Base-by-base conservation (phyloP, 2,888 invertebrate species). In the Eulithis testata region DNA sequence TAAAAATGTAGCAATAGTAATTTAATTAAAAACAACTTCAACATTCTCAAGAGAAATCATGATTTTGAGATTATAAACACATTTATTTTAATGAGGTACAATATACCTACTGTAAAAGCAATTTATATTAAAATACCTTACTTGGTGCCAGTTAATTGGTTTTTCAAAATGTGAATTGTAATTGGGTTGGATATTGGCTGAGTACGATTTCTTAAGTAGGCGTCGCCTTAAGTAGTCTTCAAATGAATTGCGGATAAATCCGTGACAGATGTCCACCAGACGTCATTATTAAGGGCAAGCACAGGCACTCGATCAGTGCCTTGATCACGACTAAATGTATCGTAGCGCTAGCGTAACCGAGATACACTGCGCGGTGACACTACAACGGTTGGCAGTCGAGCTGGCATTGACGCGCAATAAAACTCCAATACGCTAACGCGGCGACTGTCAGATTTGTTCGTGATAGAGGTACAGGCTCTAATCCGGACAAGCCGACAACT, bases 401-500 rank as follows among this genome's bases (percentile, higher is more conserved):
- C 21, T 2, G 21, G 21, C 21, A 21, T 21, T 21, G 21, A 21
- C 21, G 21, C 21, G 21, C 21, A 21, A 21, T 21, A 21, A 1
- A 21, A 21, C 21, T 21, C 21, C 1, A 21, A 21, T 21, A 21
- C 21, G 21, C 21, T 21, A 21, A 21, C 21, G 21, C 21, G 21
- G 21, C 21, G 21, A 21, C 21, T 21, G 21, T 21, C 21, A 21
- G 21, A 21, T 21, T 21, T 21, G 21, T 21, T 21, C 21, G 21
- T 21, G 21, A 21, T 21, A 2, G 21, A 21, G 21, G 21, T 21
- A 21, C 21, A 2, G 72, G 71, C 76, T 83, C 85, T 85, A 87
- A 89, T 89, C 86, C 87, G 81, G 81, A 83, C 85, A 84, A 87
- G 86, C 86, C 82, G 83, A 87, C 89, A 84, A 89, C 89, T 90